These are phyloP conservation scores for Lateolabrax maculatus DNA, from an alignment of 2,797 vertebrate species.

Conservation along the genomic window DNA sequence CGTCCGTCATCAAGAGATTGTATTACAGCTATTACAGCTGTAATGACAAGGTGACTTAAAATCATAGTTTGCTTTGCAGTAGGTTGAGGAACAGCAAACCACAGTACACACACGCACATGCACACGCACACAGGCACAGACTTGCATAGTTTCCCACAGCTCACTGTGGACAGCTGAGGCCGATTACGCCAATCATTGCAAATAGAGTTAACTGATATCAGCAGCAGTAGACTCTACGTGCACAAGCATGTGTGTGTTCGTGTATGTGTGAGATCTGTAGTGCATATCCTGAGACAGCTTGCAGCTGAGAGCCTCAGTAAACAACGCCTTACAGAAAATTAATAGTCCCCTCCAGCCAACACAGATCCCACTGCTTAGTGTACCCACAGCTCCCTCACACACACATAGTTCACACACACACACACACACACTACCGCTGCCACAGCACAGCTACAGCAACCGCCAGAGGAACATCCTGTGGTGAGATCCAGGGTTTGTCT, in stretches of 20 bases:
- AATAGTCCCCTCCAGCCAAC: constrained; percentile 59
- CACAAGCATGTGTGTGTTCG: constrained; percentile 4
- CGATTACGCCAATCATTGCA: constrained; percentile 52
- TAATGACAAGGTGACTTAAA: constrained; percentile 51
- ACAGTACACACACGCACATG: not conserved
- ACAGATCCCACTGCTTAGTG: constrained; percentile 28
- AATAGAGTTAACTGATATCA: constrained; percentile 57
- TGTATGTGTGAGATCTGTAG: constrained; percentile 12
- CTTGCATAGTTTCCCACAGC: constrained; percentile 61
- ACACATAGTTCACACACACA: constrained; percentile 17
- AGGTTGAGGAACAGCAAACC: constrained; percentile 17
- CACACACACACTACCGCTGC: constrained; percentile 28
- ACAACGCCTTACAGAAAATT: constrained; percentile 65
- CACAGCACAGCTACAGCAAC: constrained; percentile 34
- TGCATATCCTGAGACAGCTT: constrained; percentile 47
- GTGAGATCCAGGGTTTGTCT: constrained; percentile 51
- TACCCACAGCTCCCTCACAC: constrained; percentile 14
- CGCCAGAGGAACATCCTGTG: constrained; percentile 57
- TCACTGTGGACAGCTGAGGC: constrained; percentile 57
- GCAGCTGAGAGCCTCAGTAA: constrained; percentile 57
- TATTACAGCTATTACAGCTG: constrained; percentile 45
- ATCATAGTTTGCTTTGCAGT: constrained; percentile 48
- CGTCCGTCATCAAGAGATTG: constrained; percentile 21
- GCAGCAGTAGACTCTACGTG: constrained; percentile 31
- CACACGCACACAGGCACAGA: constrained; percentile 1